Evolutionary conservation across 1,140 invertebrate species (phyloP).

Genomic region (Leucophenga varia): DNA sequence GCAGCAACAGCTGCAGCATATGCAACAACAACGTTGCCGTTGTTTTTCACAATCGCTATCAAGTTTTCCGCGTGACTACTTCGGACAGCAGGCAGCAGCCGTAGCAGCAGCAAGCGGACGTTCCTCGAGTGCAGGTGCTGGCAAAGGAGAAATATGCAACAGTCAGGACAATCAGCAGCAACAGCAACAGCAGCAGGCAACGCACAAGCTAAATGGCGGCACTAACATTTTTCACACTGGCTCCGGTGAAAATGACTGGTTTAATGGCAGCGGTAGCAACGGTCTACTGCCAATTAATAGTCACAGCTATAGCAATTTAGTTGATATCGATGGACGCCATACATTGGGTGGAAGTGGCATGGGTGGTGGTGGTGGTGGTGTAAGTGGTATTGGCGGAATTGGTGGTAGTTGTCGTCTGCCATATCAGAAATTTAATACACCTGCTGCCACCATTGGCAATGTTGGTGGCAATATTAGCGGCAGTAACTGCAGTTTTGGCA

Average conservation of each 20-base stretch:
- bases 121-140: no score
- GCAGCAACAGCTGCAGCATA: conserved; percentile 40
- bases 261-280: conserved; percentile 11
- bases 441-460: conserved; percentile 9
- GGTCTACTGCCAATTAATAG: conserved; percentile 41
- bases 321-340: conserved; percentile 37
- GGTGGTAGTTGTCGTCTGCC: conserved; percentile 32
- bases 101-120: conserved; percentile 16
- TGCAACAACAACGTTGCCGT: conserved; percentile 45
- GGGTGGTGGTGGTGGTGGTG: conserved; percentile 21
- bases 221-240: conserved; percentile 14
- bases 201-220: neutral
- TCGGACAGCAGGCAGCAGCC: conserved; percentile 15
- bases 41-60: conserved; percentile 51
- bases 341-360: neutral
- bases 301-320: conserved; percentile 50
- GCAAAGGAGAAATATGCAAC: neutral
- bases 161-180: conserved; percentile 2
- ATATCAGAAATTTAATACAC: conserved; percentile 40
- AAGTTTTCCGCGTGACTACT: conserved; percentile 38
- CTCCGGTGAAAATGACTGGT: conserved; percentile 7
- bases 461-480: conserved; percentile 10
- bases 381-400: neutral
- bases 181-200: conserved; percentile 12
- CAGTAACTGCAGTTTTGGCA: conserved; percentile 9